phyloP scores from a whole-genome alignment of 2,113 vertebrate genomes.

The Calcarius ornatus region DNA sequence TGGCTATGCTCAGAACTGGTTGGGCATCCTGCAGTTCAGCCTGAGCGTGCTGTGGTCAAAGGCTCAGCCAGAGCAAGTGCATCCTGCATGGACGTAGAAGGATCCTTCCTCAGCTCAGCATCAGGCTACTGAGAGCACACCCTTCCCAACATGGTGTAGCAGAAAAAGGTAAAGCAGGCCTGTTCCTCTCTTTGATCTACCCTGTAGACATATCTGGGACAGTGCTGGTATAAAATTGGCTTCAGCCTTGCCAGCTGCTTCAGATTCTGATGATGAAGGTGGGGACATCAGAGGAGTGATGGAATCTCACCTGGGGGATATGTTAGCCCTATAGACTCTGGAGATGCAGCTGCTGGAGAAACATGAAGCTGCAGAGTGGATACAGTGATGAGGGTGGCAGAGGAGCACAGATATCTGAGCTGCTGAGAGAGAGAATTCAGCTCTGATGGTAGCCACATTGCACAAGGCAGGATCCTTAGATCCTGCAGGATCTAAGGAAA shows the following conservation, averaged over 20 bases:
- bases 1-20: not conserved
- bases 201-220: not conserved
- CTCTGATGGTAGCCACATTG: not conserved
- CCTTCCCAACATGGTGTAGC: not conserved
- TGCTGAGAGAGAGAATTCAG: not conserved
- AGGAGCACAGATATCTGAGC: not conserved
- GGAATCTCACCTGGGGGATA: not conserved
- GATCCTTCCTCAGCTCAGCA: not conserved
- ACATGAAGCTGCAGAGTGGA: not conserved
- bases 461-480: too few species aligned
- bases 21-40: not conserved
- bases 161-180: not conserved
- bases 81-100: not conserved
- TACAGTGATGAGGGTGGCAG: not conserved
- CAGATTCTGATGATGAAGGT: accelerated
- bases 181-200: not conserved
- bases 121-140: not conserved
- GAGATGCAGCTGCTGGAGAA: not conserved
- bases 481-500: not conserved
- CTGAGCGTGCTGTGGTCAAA: not conserved
- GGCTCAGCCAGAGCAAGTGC: not conserved
- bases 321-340: not conserved
- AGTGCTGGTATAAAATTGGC: not conserved
- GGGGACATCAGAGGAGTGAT: not conserved
- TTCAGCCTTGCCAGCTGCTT: not conserved